A percentile compares a stretch with the other conserved stretches of the same genome.
phyloP scores from a whole-genome alignment of 1,140 invertebrate species.

The Galleria mellonella region DNA sequence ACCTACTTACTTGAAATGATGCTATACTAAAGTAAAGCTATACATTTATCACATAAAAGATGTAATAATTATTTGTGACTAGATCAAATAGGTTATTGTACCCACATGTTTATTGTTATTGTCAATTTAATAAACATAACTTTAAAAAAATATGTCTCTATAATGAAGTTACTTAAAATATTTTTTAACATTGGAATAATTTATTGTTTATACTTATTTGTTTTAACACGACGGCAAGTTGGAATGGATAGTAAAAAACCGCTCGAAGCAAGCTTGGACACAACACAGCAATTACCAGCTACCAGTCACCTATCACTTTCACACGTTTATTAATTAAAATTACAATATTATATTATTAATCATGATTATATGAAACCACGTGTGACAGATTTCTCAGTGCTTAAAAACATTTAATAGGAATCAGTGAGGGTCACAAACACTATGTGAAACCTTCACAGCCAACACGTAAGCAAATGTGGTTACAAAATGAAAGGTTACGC shows the following conservation, averaged over 20 bases:
- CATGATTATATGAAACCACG: conserved; percentile 34
- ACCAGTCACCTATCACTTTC: conserved; percentile 23
- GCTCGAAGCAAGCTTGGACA: conserved; percentile 17
- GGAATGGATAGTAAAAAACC: conserved; percentile 6
- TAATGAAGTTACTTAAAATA: too few relatives aligned
- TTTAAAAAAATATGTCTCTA: too few relatives aligned
- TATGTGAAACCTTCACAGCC: conserved; percentile 63
- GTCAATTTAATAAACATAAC: too few relatives aligned
- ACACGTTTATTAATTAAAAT: too few relatives aligned
- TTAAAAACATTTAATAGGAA: conserved; percentile 35
- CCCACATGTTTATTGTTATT: conserved; percentile 12
- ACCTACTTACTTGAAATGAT: conserved; percentile 25
- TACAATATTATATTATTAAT: too few relatives aligned
- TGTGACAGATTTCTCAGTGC: conserved; percentile 41
- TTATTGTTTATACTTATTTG: too few relatives aligned
- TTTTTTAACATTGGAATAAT: too few relatives aligned
- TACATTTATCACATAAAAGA: conserved; percentile 8
- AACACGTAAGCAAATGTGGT: conserved; percentile 70
- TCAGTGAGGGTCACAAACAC: conserved; percentile 62
- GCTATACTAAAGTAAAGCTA: conserved; percentile 16
- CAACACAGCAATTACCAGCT: conserved; percentile 3
- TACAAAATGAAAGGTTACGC: conserved; percentile 69
- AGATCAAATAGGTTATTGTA: conserved; percentile 25
- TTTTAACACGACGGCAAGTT: not conserved
- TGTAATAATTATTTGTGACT: not conserved